Conservation (phyloP, 2,113 vertebrate species). For the Columbina picui region DNA sequence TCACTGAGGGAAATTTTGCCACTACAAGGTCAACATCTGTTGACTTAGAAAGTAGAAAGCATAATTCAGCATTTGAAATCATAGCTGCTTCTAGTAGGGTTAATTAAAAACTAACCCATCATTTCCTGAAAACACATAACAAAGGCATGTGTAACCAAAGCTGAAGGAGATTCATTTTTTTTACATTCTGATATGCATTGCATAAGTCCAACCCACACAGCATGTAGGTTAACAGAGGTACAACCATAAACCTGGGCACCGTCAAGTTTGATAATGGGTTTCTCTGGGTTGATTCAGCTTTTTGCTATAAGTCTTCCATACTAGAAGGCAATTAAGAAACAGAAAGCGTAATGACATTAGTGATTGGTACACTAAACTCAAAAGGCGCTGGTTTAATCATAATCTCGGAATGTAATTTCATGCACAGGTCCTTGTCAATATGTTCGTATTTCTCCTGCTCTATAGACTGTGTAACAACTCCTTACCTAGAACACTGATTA, state of each 20-base stretch:
- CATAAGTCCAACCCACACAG: conserved; percentile 4
- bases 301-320: conserved; percentile 19
- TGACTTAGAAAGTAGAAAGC: conserved; percentile 67
- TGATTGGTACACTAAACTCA: conserved; percentile 42
- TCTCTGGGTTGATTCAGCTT: not conserved
- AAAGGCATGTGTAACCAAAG: conserved; percentile 54
- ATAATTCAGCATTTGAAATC: conserved; percentile 69
- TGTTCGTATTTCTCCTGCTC: not conserved
- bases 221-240: conserved; percentile 63
- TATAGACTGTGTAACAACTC: not conserved
- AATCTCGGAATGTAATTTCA: conserved; percentile 47
- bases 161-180: conserved; percentile 4
- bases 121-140: conserved; percentile 62
- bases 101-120: conserved; percentile 62
- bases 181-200: not conserved
- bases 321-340: conserved; percentile 67
- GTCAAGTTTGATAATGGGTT: conserved; percentile 50
- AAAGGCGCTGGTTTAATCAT: conserved; percentile 55
- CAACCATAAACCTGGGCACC: not conserved
- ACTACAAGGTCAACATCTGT: conserved; percentile 72
- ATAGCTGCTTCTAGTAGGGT: conserved; percentile 54
- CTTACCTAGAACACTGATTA: not conserved
- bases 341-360: conserved; percentile 67
- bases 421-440: not conserved
- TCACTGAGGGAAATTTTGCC: conserved; percentile 64